Percentiles rank a stretch among this genome's conserved stretches.
These are phyloP conservation scores for Clusia tigrina DNA, from an alignment of 2,888 invertebrate genomes.

Conservation along the genomic window DNA sequence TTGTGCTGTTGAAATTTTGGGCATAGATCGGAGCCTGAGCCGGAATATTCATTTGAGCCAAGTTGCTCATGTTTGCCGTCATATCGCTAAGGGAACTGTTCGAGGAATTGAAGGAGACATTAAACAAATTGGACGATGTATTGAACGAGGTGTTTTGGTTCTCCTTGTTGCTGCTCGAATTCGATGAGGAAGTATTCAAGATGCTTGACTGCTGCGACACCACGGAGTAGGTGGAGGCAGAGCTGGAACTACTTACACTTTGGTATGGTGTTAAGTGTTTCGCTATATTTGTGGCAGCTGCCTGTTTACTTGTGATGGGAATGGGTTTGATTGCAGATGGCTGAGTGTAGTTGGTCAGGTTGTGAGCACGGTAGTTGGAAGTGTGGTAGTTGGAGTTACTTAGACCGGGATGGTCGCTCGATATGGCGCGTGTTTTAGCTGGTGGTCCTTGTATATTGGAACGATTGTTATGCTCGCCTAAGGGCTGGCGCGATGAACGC, in stretches of 20 bases:
- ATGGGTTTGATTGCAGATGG: background rate
- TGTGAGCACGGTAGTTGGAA: background rate
- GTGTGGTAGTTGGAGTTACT: background rate
- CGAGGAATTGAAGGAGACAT: slow-evolving; percentile 45
- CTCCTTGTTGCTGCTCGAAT: slow-evolving; percentile 52
- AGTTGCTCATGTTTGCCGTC: slow-evolving; percentile 44
- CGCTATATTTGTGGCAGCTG: background rate
- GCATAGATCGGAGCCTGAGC: slow-evolving; percentile 27
- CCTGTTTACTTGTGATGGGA: no score
- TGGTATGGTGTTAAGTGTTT: background rate
- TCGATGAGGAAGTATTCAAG: slow-evolving; percentile 46
- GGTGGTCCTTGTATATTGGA: slow-evolving; percentile 30
- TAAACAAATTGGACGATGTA: slow-evolving; percentile 44
- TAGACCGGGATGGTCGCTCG: slow-evolving; percentile 37
- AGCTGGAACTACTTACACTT: no score
- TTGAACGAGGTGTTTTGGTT: slow-evolving; percentile 47
- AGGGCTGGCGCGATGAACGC: slow-evolving; percentile 39
- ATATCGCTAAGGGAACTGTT: slow-evolving; percentile 49
- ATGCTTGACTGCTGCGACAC: slow-evolving; percentile 42
- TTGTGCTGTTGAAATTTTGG: slow-evolving; percentile 28
- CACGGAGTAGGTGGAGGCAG: slow-evolving; percentile 34
- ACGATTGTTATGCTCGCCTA: slow-evolving; percentile 48
- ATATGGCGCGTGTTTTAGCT: slow-evolving; percentile 48
- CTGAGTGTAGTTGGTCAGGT: background rate
- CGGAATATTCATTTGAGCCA: slow-evolving; percentile 19